Conservation (phyloP, 1,140 invertebrate genomes). For the Drosophila rhopaloa region DNA sequence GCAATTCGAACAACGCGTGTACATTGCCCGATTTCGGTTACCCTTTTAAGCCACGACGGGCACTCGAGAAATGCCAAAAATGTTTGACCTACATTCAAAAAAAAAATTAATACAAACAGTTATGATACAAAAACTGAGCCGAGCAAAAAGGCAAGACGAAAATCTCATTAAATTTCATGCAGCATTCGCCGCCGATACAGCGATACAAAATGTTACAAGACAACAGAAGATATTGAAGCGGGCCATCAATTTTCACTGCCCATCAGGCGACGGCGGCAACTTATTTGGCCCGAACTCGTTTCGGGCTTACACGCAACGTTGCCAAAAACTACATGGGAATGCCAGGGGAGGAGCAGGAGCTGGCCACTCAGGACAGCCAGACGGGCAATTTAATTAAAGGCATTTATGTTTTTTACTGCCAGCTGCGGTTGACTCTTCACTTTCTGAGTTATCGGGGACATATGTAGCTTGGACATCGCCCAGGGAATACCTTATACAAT, state of each 20-base stretch:
- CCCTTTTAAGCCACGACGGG: slow-evolving; percentile 51
- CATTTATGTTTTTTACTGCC: slow-evolving; percentile 66
- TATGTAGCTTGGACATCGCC: not conserved
- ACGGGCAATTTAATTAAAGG: slow-evolving; percentile 74
- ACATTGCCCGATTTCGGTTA: slow-evolving; percentile 66
- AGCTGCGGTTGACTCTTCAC: slow-evolving; percentile 41
- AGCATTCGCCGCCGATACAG: slow-evolving; percentile 50
- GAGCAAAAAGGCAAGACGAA: slow-evolving; percentile 29
- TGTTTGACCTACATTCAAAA: slow-evolving; percentile 72
- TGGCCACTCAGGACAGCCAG: slow-evolving; percentile 26
- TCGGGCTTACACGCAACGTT: slow-evolving; percentile 47
- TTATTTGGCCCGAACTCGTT: slow-evolving; percentile 40
- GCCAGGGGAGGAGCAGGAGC: not conserved
- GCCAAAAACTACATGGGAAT: slow-evolving; percentile 27
- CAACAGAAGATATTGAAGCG: slow-evolving; percentile 49
- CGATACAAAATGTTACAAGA: slow-evolving; percentile 58
- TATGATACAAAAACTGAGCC: slow-evolving; percentile 54
- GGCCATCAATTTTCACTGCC: slow-evolving; percentile 63
- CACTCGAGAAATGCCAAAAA: slow-evolving; percentile 61
- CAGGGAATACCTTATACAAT: no score
- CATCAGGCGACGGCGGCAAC: slow-evolving; percentile 26
- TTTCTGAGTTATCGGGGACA: slow-evolving; percentile 13
- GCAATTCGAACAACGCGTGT: slow-evolving; percentile 57
- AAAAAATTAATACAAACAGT: slow-evolving; percentile 52
- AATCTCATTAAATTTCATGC: slow-evolving; percentile 76